These are phyloP conservation scores for Plodia interpunctella DNA, from an alignment of 1,140 invertebrate genomes.

Conservation along the genomic window DNA sequence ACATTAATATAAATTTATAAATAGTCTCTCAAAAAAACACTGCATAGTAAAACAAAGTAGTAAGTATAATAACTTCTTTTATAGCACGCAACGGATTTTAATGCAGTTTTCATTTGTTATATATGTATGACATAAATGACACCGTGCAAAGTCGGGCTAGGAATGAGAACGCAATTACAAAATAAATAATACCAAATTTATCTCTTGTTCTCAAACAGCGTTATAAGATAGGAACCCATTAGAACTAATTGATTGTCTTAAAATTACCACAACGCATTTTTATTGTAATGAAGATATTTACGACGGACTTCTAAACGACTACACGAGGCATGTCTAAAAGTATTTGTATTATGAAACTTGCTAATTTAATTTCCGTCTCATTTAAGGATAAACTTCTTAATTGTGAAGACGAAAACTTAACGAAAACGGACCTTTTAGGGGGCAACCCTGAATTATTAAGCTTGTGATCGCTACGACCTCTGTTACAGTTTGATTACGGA, in stretches of 20 bases:
- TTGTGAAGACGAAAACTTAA: conserved; percentile 6
- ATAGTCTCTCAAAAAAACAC: no score
- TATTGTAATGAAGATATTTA: not conserved
- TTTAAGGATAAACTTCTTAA: conserved; percentile 13
- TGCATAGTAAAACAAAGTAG: no score
- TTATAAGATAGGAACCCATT: no score
- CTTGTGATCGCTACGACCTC: not conserved
- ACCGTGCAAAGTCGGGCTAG: no score
- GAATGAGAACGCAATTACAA: no score
- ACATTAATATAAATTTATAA: no score
- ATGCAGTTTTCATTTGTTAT: no score
- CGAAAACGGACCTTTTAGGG: not conserved
- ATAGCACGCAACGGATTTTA: no score
- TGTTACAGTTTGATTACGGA: not conserved
- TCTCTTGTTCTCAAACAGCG: no score
- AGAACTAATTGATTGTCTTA: not conserved
- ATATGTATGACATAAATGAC: no score
- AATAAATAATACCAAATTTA: no score
- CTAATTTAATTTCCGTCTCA: conserved; percentile 9
- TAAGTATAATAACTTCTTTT: no score
- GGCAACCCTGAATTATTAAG: not conserved
- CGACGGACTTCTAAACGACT: not conserved
- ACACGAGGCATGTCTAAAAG: conserved; percentile 8
- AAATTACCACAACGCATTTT: not conserved
- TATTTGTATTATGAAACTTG: conserved; percentile 12